A percentile compares a stretch with the other conserved stretches of the same genome.
phyloP scores from a whole-genome alignment of 2,797 vertebrate genomes.

The Alca torda region DNA sequence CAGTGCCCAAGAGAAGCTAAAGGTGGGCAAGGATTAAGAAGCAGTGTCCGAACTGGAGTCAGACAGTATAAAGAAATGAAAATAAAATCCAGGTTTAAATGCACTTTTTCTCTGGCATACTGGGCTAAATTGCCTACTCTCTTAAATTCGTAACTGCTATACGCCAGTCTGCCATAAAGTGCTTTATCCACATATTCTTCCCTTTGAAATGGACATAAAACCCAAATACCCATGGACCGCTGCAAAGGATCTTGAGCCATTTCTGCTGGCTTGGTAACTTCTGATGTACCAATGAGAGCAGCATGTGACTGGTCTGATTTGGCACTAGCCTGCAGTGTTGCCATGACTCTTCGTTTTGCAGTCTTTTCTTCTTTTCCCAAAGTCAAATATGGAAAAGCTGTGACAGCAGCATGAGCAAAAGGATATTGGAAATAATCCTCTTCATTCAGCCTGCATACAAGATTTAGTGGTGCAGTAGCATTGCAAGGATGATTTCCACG shows the following conservation, averaged over 20 bases:
- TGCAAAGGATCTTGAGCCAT: background rate
- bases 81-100: background rate
- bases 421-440: slow-evolving; percentile 66
- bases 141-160: background rate
- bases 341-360: slow-evolving; percentile 18
- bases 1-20: background rate
- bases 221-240: background rate
- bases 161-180: background rate
- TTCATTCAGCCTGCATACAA: slow-evolving; percentile 39
- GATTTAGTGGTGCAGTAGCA: slow-evolving; percentile 54
- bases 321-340: background rate
- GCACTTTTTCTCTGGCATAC: background rate
- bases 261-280: background rate
- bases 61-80: background rate
- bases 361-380: slow-evolving; percentile 25
- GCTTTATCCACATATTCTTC: background rate
- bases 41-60: background rate
- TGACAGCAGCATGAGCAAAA: slow-evolving; percentile 52
- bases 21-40: background rate
- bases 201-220: slow-evolving; percentile 34
- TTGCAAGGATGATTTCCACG: slow-evolving; percentile 66
- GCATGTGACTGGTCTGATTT: background rate
- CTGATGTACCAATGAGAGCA: background rate
- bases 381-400: slow-evolving; percentile 61
- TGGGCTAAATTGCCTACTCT: background rate